Evolutionary conservation across 1,140 invertebrate species (phyloP).

Genomic region (Pogonognathellus flavescens): DNA sequence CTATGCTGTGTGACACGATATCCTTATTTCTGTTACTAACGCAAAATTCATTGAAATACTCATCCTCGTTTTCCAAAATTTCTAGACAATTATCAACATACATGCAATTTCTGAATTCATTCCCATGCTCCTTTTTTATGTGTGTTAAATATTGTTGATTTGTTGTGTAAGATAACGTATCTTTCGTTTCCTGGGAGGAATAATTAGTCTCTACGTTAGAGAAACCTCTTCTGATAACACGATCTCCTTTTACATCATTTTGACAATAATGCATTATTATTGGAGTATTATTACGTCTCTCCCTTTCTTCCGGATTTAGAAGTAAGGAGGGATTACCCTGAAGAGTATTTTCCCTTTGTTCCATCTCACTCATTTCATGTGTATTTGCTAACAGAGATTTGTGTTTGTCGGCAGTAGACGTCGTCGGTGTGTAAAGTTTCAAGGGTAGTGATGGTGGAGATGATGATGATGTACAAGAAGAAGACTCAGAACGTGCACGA

Average conservation of each 20-base stretch:
- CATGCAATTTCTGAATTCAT: too few relatives aligned
- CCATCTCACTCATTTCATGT: background rate
- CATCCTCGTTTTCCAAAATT: background rate
- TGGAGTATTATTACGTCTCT: slow-evolving; percentile 20
- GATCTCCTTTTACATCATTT: slow-evolving; percentile 5
- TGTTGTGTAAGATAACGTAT: background rate
- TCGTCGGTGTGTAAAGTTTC: background rate
- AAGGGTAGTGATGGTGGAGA: background rate
- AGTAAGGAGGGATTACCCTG: background rate
- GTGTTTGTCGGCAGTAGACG: background rate
- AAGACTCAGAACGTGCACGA: background rate
- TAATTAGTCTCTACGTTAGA: background rate
- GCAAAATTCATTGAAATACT: background rate
- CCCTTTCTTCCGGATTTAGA: background rate
- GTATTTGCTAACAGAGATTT: slow-evolving; percentile 28
- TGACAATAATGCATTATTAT: slow-evolving; percentile 51
- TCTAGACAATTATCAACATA: background rate
- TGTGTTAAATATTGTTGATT: slow-evolving; percentile 32
- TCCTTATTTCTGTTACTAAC: background rate
- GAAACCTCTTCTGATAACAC: background rate
- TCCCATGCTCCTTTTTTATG: background rate
- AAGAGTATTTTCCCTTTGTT: slow-evolving; percentile 12
- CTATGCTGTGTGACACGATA: background rate
- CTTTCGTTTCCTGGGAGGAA: background rate
- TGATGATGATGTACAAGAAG: background rate